Base-by-base conservation (phyloP, 1,140 invertebrate species). In the Drosophila dunni region DNA sequence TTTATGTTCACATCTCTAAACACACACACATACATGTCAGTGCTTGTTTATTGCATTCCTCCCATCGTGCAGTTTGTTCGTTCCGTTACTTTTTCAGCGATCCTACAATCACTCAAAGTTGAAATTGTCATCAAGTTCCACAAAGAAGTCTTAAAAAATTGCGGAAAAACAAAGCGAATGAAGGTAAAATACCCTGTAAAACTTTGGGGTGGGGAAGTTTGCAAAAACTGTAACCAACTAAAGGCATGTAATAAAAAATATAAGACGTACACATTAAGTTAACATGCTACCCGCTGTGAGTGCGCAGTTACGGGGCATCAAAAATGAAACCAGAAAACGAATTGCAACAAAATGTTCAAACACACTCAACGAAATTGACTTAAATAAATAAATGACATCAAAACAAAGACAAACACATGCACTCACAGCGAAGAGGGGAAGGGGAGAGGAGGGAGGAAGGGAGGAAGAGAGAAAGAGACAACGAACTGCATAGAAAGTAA, bases 321-420 rank as follows among this genome's bases (percentile, higher is more conserved):
- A 17, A 34, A 54, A 54, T 29, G 63, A 79, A 82, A 67, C 60
- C 72, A 54, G 53, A 83, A 80, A 84, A 84, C 81, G 70, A 83
- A 88, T 84, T 88, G 83, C 80, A 89, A 77, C 83, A 84, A 88
- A 88, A 89, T 89, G 83, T 69, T 88, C 84, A 88, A 88, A 89
- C 73, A 89, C 83, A 88, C 83, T 88, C 83, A 89, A 61, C 83
- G 60, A 88, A 88, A 88, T 89, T 88, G 83, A 89, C 83, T 88
- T 88, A 89, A 88, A 88, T 88, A 88, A 89, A 88, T 88, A 88
- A 88, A 88, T 88, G 83, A 63, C 70, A 80, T 83, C 89, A 89
- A 84, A 84, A 88, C 74, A 89, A 89, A 89, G 79, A 83, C 73
- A 89, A 79, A 88, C 83, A 88, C 73, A 89, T 77, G 79, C 65